Evolutionary conservation across 2,888 invertebrate species (phyloP), one percentile per base, ranked within the genome.

Genomic region (Copidosoma aretas): DNA sequence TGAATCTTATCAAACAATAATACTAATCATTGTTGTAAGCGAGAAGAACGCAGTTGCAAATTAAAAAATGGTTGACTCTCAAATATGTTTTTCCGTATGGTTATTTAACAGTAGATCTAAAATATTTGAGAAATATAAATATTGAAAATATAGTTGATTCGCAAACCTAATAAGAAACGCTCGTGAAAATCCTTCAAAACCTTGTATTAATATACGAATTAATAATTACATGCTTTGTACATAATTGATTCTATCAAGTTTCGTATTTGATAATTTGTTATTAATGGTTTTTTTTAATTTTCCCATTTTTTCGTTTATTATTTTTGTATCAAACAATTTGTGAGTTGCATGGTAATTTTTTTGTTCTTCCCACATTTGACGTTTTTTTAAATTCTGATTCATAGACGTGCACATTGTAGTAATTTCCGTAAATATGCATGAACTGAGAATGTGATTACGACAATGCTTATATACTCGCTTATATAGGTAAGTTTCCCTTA

Each of bases 191-290:
- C 24, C 46, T 32, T 43, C 25, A 67, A 57, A 32, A n/a, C n/a
- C n/a, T n/a, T 63, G 64, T 70, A 70, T 70, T 24, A 10, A 58
- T 58, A 46, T 65, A 64, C 60, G 64, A 67, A 67, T 71, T 70
- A 59, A 69, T 71, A 71, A 73, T 73, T 70, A 74, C 74, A 67
- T 51, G 74, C 71, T 75, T 76, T 77, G 76, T 77, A 77, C 75
- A 77, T 74, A 75, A 76, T 76, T 76, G 74, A 75, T 75, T 75
- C 76, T 77, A 76, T 67, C 72, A 69, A 74, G 71, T 75, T 75
- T 73, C 62, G 66, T 65, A n/a, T n/a, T n/a, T n/a, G n/a, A n/a
- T 69, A 69, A 41, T 10, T 41, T 14, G 41, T 10, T 51, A 10
- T 8, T 8, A 8, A 8, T 8, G 17, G 51, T 17, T 17, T 51